Evolutionary conservation across 2,113 vertebrate species (phyloP).

Genomic region (Peromyscus maniculatus): DNA sequence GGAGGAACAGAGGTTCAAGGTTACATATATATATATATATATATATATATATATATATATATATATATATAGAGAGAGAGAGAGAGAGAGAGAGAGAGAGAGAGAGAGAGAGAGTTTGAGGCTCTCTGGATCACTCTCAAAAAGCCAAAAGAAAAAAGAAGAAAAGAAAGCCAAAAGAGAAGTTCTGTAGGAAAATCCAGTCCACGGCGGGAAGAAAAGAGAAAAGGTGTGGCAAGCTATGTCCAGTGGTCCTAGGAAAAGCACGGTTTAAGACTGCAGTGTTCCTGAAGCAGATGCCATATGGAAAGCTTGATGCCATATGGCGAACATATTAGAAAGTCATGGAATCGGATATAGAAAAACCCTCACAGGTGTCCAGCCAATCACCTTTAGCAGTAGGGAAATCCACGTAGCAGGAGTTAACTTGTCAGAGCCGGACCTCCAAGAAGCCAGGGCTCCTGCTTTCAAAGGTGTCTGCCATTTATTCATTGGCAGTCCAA

Average conservation of each 20-base stretch:
- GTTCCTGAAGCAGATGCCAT: neutral
- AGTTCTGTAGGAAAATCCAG: neutral
- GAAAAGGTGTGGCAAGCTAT: neutral
- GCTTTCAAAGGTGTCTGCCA: neutral
- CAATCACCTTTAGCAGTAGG: conserved; percentile 3
- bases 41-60: no score
- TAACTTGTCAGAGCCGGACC: neutral
- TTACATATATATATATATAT: no score
- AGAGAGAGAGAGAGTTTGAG: no score
- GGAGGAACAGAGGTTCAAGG: neutral
- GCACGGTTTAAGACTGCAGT: neutral
- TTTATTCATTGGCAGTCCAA: neutral
- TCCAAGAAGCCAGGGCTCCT: neutral
- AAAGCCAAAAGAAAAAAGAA: neutral
- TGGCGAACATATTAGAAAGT: conserved; percentile 1
- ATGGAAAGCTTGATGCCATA: neutral
- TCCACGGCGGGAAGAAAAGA: neutral
- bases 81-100: no score
- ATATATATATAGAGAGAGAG: no score
- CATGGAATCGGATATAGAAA: neutral
- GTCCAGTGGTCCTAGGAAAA: neutral
- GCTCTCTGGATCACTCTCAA: neutral
- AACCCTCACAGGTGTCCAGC: neutral
- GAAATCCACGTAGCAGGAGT: neutral
- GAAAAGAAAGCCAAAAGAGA: neutral